Evolutionary conservation across 2,797 vertebrate genomes (phyloP).

Genomic region (Hemitrygon akajei): DNA sequence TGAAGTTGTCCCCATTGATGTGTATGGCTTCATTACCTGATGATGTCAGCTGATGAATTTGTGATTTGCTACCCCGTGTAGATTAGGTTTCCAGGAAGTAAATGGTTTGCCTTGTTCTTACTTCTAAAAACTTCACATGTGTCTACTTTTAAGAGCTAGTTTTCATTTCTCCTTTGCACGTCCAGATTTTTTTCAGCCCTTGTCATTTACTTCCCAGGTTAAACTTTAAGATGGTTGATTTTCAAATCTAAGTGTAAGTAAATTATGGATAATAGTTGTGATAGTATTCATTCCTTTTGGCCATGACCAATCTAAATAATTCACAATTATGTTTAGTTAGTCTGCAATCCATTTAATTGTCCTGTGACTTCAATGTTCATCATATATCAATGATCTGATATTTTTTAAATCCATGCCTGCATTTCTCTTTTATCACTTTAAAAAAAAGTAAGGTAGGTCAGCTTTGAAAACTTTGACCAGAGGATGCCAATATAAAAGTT

Average conservation of each 20-base stretch:
- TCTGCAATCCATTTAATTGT: background rate
- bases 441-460: background rate
- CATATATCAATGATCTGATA: background rate
- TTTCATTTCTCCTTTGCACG: background rate
- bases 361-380: background rate
- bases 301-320: background rate
- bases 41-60: background rate
- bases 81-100: background rate
- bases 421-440: background rate
- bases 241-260: background rate
- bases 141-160: background rate
- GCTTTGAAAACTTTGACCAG: background rate
- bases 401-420: background rate
- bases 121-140: background rate
- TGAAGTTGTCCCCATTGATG: too few relatives aligned
- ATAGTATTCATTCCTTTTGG: background rate
- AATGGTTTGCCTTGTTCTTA: background rate
- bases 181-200: background rate
- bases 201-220: background rate
- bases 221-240: background rate
- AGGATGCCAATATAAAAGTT: background rate
- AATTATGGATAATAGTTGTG: background rate
- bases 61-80: background rate
- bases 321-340: background rate
- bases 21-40: too few relatives aligned